Percentiles rank a stretch among this genome's conserved stretches.
Conservation (phyloP, 2,113 vertebrate species). For the Papio anubis region DNA sequence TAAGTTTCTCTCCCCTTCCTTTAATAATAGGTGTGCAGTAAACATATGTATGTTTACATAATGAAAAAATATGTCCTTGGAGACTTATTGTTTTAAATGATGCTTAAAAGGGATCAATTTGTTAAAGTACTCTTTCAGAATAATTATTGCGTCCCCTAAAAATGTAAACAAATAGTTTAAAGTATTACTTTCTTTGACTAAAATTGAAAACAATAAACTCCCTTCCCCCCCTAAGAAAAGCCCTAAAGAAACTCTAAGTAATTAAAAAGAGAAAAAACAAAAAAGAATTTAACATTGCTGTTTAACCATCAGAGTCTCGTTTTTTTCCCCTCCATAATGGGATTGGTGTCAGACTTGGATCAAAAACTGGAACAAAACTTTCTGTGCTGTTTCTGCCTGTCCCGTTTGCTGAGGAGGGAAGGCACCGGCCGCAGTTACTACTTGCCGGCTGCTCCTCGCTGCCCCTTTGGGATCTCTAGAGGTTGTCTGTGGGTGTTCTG, state of each 20-base stretch:
- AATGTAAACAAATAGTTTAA: conserved; percentile 15
- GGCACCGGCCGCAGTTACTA: accelerated
- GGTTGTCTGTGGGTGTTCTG: neutral
- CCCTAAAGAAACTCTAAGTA: neutral
- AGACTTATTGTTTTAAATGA: neutral
- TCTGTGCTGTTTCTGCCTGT: neutral
- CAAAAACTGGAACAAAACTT: neutral
- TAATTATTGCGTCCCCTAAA: neutral
- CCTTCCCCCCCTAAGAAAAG: accelerated
- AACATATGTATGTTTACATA: neutral
- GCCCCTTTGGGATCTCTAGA: neutral
- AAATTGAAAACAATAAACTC: neutral
- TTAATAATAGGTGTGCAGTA: neutral
- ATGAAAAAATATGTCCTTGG: neutral
- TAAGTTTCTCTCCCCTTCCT: neutral
- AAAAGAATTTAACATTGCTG: neutral
- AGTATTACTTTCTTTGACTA: neutral
- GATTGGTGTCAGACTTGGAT: neutral
- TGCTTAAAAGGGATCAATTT: neutral
- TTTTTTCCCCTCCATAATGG: neutral
- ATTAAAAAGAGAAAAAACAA: neutral
- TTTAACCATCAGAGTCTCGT: neutral
- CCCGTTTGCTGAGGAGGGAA: neutral
- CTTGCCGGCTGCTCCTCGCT: accelerated
- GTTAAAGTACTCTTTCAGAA: neutral